Evolutionary conservation across 2,888 invertebrate genomes (phyloP).

Genomic region (Rhamnusium bicolor): DNA sequence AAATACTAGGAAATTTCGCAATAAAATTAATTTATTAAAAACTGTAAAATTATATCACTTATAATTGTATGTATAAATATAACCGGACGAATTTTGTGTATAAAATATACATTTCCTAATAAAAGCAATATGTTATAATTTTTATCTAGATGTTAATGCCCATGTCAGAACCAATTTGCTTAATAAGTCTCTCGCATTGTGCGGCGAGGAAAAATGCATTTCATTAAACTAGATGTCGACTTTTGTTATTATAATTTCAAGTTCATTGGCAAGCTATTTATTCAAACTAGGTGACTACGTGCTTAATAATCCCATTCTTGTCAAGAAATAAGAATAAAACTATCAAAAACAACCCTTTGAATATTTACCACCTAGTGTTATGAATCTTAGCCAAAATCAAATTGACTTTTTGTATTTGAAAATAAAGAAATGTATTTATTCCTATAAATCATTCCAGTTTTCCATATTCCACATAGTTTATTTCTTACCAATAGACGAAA

Average conservation of each 20-base stretch:
- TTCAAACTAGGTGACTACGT: neutral
- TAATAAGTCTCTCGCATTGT: neutral
- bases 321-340: neutral
- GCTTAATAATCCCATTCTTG: neutral
- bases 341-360: neutral
- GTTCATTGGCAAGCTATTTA: neutral
- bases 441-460: conserved; percentile 17
- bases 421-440: conserved; percentile 21
- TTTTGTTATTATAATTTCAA: neutral
- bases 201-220: neutral
- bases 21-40: too few relatives aligned
- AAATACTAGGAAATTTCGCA: too few relatives aligned
- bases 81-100: too few relatives aligned
- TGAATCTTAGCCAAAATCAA: neutral
- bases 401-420: neutral
- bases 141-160: neutral
- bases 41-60: too few relatives aligned
- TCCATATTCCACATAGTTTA: neutral
- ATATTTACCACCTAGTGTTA: neutral
- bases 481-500: conserved; percentile 8
- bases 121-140: too few relatives aligned
- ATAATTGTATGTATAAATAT: too few relatives aligned
- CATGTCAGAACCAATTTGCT: neutral
- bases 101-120: too few relatives aligned
- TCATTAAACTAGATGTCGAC: neutral